phyloP scores from a whole-genome alignment of 2,888 invertebrate genomes.

The Helleia helle region DNA sequence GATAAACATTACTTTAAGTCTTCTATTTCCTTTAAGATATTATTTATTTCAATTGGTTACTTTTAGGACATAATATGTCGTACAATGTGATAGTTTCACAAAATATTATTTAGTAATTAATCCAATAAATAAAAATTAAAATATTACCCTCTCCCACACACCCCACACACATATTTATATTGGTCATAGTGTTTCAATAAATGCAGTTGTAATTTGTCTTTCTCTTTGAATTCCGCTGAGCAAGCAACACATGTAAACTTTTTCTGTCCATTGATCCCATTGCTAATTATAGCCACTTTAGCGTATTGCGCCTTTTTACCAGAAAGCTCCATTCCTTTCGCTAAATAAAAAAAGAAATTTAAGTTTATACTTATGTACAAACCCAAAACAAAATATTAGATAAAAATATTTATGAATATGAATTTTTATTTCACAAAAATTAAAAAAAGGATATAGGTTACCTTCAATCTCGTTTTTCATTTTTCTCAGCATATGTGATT shows the following conservation, averaged over 20 bases:
- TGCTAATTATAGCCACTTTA: slow-evolving; percentile 82
- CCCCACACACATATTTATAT: slow-evolving; percentile 81
- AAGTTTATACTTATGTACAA: not conserved
- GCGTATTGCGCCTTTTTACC: slow-evolving; percentile 62
- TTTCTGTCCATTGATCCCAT: slow-evolving; percentile 78
- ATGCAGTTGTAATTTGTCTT: slow-evolving; percentile 82
- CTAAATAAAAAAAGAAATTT: slow-evolving; percentile 8
- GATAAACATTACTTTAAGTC: too few species aligned
- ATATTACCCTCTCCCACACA: slow-evolving; percentile 84
- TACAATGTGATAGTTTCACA: too few species aligned
- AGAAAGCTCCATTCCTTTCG: slow-evolving; percentile 33
- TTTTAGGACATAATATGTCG: too few species aligned
- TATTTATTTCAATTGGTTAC: too few species aligned
- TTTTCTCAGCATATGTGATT: not conserved
- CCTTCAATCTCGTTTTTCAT: slow-evolving; percentile 1
- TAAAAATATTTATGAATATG: not conserved
- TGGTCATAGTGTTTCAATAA: slow-evolving; percentile 83
- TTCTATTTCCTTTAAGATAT: too few species aligned
- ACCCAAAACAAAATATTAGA: too few species aligned
- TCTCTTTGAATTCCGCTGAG: slow-evolving; percentile 81
- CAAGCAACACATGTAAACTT: slow-evolving; percentile 85
- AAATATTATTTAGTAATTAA: too few species aligned
- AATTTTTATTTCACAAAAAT: not conserved
- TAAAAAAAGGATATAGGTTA: not conserved
- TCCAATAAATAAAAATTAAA: too few species aligned